Conservation (phyloP, 2,888 invertebrate species). For the Diarsia mendica region DNA sequence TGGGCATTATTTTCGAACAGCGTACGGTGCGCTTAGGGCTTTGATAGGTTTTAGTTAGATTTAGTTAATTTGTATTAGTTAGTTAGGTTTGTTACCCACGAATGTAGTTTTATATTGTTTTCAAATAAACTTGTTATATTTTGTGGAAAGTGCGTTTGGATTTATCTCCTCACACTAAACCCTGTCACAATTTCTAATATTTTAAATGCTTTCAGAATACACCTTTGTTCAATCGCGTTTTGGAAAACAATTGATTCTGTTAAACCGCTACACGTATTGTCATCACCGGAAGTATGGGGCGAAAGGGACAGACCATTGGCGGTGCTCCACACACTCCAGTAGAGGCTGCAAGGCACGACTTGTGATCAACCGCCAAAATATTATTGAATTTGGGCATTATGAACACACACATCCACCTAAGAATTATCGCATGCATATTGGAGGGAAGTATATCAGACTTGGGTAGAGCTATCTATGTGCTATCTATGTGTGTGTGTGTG, state of each 20-base stretch:
- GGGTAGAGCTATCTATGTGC: background rate
- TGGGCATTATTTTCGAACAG: too few species aligned
- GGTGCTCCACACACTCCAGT: conserved; percentile 42
- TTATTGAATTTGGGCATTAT: conserved; percentile 10
- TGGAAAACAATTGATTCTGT: conserved; percentile 33
- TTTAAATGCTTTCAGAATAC: conserved; percentile 32
- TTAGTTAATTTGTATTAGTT: too few species aligned
- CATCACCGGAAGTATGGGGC: background rate
- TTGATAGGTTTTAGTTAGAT: too few species aligned
- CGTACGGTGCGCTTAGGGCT: too few species aligned
- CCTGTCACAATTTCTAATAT: too few species aligned
- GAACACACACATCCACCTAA: conserved; percentile 30
- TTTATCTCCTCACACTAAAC: too few species aligned
- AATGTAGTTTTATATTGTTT: too few species aligned
- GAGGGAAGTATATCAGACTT: conserved; percentile 23
- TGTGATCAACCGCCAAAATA: conserved; percentile 8
- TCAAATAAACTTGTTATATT: too few species aligned
- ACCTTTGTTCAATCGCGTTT: conserved; percentile 17
- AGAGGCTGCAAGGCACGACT: conserved; percentile 47
- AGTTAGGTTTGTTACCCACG: too few species aligned
- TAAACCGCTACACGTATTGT: conserved; percentile 36
- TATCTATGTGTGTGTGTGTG: too few species aligned
- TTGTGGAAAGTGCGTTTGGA: too few species aligned
- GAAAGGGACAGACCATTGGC: conserved; percentile 44
- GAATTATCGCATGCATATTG: background rate